These are phyloP conservation scores for Sesamia inferens DNA, from an alignment of 2,888 invertebrate genomes.

Conservation along the genomic window DNA sequence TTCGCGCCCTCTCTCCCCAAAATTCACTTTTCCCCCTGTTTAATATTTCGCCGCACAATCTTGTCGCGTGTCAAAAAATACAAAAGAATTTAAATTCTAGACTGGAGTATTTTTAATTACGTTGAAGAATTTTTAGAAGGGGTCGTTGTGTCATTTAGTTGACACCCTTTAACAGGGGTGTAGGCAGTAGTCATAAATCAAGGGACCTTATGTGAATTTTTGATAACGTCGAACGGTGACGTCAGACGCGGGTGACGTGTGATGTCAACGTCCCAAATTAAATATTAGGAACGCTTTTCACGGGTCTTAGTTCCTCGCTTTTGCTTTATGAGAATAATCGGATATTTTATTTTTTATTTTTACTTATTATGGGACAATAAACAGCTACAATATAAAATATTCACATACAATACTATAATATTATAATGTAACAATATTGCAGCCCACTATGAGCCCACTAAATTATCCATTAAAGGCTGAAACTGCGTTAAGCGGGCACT, in stretches of 20 bases:
- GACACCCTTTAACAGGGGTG: conserved; percentile 37
- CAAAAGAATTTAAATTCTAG: conserved; percentile 55
- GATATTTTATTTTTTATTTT: too few relatives aligned
- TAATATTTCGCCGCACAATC: conserved; percentile 32
- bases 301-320: neutral
- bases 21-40: conserved; percentile 6
- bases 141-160: conserved; percentile 58
- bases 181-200: conserved; percentile 67
- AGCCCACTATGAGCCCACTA: too few relatives aligned
- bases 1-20: neutral
- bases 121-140: conserved; percentile 65
- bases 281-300: conserved; percentile 21
- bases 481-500: too few relatives aligned
- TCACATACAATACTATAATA: too few relatives aligned
- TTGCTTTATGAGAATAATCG: neutral
- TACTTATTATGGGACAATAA: too few relatives aligned
- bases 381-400: too few relatives aligned
- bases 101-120: conserved; percentile 73
- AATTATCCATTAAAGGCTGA: too few relatives aligned
- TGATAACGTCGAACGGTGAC: conserved; percentile 59
- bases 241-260: conserved; percentile 49
- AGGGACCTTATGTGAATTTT: conserved; percentile 64
- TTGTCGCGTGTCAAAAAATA: conserved; percentile 50
- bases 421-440: too few relatives aligned
- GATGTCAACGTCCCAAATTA: conserved; percentile 27